Evolutionary conservation across 2,797 vertebrate species (phyloP), one percentile per base, ranked within the genome.

Genomic region (Coregonus ussuriensis): DNA sequence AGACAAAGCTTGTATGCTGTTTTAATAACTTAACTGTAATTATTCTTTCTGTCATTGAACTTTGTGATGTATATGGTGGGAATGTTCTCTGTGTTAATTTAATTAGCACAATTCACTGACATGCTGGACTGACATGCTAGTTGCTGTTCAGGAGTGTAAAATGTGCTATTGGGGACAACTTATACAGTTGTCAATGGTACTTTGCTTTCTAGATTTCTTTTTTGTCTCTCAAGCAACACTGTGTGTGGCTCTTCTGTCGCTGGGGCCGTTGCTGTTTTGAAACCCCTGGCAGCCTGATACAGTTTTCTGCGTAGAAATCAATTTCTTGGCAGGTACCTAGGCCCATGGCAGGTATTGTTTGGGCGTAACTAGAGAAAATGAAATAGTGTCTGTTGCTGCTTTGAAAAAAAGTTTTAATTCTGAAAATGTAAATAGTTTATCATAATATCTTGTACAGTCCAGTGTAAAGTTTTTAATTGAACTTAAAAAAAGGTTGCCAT

Each of bases 381-480:
- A 95, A 95, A 96, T 97, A 96, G 97, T 97, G 96, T 99, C 95
- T 98, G 98, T 98, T 97, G 97, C 98, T 99, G 97, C 98, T 99
- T 98, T 96, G 93, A 96, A 94, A 96, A 96, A 97, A 93, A 93
- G 94, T 96, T 97, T 96, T 96, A 99, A 98, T 96, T 99, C 96
- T 96, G 96, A 99, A 98, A 97, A 97, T 99, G 98, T 99, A 99
- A 97, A 99, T 99, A 99, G 96, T 99, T 99, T 99, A 99, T 98
- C 96, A 96, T 96, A 96, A 96, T 95, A 96, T 96, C 97, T 97
- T 99, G 98, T 99, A 99, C 98, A 99, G 98, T 99, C 96, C 97
- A 97, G 97, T 99, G 98, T 99, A 99, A 99, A 99, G 97, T 99
- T 99, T 99, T 98, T 99, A 99, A 99, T 98, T 97, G 96, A 98